Evolutionary conservation across 2,797 vertebrate genomes (phyloP).

Genomic region (Phoebastria nigripes): DNA sequence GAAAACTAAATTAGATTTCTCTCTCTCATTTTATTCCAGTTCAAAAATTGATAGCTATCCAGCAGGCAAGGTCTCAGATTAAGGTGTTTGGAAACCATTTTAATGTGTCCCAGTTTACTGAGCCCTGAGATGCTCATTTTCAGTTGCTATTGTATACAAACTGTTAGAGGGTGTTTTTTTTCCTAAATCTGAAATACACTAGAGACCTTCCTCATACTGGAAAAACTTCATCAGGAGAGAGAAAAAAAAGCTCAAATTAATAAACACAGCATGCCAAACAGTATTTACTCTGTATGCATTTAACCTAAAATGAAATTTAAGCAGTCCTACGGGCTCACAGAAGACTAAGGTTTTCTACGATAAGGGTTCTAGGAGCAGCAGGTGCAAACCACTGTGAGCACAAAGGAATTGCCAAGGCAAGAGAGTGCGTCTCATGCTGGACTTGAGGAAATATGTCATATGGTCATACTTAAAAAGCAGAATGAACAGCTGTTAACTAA

Average conservation of each 20-base stretch:
- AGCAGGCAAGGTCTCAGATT: not conserved
- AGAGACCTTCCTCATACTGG: not conserved
- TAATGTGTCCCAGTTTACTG: not conserved
- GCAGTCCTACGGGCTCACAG: not conserved
- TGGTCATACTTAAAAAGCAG: not conserved
- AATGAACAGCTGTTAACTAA: not conserved
- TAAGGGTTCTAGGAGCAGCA: not conserved
- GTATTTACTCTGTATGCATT: not conserved
- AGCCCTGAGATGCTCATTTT: not conserved
- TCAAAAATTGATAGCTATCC: not conserved
- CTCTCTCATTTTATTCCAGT: not conserved
- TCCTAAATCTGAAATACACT: not conserved
- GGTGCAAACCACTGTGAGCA: not conserved
- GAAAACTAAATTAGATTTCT: not conserved
- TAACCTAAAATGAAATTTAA: not conserved
- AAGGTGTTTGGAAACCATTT: not conserved
- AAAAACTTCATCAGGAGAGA: not conserved
- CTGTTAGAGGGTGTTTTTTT: fast-evolving
- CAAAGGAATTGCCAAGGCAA: not conserved
- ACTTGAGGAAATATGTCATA: not conserved
- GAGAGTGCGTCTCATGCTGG: not conserved
- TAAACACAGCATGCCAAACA: not conserved
- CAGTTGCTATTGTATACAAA: not conserved
- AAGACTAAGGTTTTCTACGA: not conserved
- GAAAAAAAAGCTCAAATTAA: not conserved